Conservation (phyloP, 1,140 invertebrate species). For the Paraescarpia echinospica region DNA sequence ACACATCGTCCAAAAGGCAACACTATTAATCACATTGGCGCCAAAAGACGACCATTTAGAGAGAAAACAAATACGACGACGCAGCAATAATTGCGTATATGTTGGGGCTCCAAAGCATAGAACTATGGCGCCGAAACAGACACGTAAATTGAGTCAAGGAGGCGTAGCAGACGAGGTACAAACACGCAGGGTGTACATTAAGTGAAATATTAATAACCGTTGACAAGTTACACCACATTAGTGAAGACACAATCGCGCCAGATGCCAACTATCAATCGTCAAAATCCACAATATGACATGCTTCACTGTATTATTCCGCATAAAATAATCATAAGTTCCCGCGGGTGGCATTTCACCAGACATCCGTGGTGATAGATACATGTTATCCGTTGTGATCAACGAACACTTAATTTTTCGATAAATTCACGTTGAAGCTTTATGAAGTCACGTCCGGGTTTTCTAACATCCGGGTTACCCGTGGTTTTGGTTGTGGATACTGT, state of each 20-base stretch:
- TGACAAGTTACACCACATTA: not conserved
- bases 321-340: not conserved
- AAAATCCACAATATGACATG: not conserved
- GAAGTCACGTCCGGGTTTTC: not conserved
- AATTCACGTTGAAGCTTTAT: not conserved
- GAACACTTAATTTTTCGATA: not conserved
- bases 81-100: not conserved
- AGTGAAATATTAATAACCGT: not conserved
- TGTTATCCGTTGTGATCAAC: not conserved
- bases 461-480: not conserved
- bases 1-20: not conserved
- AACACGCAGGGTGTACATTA: not conserved
- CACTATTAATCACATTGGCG: not conserved
- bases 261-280: not conserved
- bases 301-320: not conserved
- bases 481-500: too few relatives aligned
- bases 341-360: not conserved
- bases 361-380: not conserved
- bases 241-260: not conserved
- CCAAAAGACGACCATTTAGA: not conserved
- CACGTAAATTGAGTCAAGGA: not conserved
- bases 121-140: not conserved
- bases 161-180: not conserved
- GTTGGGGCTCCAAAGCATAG: not conserved
- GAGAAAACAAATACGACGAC: not conserved